Evolutionary conservation across 1,140 invertebrate genomes (phyloP).

Genomic region (Megalopta genalis): DNA sequence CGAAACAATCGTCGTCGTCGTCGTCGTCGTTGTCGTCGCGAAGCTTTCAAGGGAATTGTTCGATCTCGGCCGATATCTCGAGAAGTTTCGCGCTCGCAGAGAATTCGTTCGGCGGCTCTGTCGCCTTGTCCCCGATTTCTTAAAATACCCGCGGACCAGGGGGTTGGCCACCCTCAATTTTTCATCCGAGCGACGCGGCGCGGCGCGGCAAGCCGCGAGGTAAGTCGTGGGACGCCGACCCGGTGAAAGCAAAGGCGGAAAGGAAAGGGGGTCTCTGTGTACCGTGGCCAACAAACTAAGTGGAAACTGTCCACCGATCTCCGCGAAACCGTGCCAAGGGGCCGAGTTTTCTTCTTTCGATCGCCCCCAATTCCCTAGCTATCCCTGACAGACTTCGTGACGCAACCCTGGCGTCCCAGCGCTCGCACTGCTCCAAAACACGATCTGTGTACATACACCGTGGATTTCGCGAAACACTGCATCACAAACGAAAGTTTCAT

Average conservation of each 20-base stretch:
- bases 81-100: not conserved
- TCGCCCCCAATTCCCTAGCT: constrained; percentile 42
- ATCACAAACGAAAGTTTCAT: too few species aligned
- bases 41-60: not conserved
- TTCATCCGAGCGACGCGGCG: not conserved
- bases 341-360: constrained; percentile 57
- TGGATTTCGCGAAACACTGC: too few species aligned
- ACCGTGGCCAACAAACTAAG: constrained; percentile 33
- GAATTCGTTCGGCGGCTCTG: too few species aligned
- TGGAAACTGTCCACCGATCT: constrained; percentile 50
- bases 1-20: too few species aligned
- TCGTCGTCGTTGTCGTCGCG: not conserved
- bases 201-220: not conserved
- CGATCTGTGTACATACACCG: too few species aligned
- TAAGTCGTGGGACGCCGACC: not conserved
- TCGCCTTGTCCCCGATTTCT: constrained; percentile 36
- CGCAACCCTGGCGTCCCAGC: not conserved
- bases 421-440: too few species aligned
- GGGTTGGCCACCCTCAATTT: constrained; percentile 12
- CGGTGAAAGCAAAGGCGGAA: not conserved
- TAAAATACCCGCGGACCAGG: constrained; percentile 30
- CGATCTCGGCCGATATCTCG: not conserved
- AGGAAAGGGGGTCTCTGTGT: constrained; percentile 19
- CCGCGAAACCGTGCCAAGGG: constrained; percentile 50
- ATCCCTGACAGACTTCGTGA: not conserved